Evolutionary conservation across 2,113 vertebrate genomes (phyloP).

Genomic region (Burhinus oedicnemus): DNA sequence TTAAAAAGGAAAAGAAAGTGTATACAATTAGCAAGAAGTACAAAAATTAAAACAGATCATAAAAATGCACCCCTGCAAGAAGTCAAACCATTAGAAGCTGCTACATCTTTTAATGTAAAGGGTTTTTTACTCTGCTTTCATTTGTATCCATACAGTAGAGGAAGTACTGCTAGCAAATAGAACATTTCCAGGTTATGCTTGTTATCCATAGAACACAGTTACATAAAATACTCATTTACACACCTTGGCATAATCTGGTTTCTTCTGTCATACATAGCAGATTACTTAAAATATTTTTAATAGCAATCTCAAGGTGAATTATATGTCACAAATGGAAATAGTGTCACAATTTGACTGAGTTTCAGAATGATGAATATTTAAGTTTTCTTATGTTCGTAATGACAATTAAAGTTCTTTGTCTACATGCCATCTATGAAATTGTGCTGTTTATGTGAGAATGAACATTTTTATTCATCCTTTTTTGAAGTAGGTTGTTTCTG

Average conservation of each 20-base stretch:
- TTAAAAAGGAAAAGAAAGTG: neutral
- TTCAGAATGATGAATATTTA: constrained; percentile 20
- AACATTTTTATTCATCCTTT: neutral
- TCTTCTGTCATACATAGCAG: neutral
- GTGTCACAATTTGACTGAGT: neutral
- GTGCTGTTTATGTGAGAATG: neutral
- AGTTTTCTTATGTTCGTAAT: neutral
- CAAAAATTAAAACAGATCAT: neutral
- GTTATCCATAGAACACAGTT: neutral
- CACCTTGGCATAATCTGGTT: neutral
- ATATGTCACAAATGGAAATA: constrained; percentile 8
- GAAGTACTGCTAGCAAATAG: too few relatives aligned
- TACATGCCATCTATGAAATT: neutral
- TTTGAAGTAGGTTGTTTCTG: neutral
- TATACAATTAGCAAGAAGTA: neutral
- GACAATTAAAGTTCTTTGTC: neutral
- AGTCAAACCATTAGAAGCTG: neutral
- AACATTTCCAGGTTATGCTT: neutral
- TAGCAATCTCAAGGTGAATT: constrained; percentile 13
- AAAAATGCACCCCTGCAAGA: neutral
- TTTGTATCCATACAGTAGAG: neutral
- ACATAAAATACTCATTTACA: neutral
- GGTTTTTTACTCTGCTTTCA: neutral
- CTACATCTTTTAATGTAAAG: neutral
- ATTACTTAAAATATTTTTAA: neutral